Conservation (phyloP, 2,888 invertebrate genomes). For the Bombyx huttoni region DNA sequence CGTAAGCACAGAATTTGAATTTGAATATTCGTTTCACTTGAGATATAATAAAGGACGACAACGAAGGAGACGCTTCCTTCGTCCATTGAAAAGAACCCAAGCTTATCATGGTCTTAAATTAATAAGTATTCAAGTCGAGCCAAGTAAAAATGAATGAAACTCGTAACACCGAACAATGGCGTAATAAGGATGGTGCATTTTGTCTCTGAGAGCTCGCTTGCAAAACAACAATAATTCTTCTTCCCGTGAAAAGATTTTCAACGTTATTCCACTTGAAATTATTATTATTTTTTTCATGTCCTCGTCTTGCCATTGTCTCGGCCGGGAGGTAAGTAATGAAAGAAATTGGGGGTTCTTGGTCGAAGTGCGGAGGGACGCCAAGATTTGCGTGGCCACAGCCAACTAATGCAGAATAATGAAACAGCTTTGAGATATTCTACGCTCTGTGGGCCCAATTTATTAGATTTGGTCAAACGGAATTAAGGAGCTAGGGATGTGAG, state of each 20-base stretch:
- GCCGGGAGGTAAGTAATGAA: slow-evolving; percentile 70
- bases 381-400: slow-evolving; percentile 66
- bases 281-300: slow-evolving; percentile 67
- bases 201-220: slow-evolving; percentile 69
- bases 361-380: slow-evolving; percentile 46
- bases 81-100: slow-evolving; percentile 67
- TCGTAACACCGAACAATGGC: slow-evolving; percentile 69
- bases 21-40: slow-evolving; percentile 16
- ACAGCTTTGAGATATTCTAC: slow-evolving; percentile 57
- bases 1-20: slow-evolving; percentile 7
- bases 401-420: slow-evolving; percentile 68
- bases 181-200: slow-evolving; percentile 72
- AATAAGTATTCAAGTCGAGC: slow-evolving; percentile 72
- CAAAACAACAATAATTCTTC: slow-evolving; percentile 73
- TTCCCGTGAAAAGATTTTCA: slow-evolving; percentile 71
- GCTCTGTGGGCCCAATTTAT: slow-evolving; percentile 57
- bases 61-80: slow-evolving; percentile 62
- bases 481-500: slow-evolving; percentile 11
- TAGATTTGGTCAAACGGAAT: slow-evolving; percentile 57
- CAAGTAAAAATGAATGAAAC: slow-evolving; percentile 73
- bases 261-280: slow-evolving; percentile 73
- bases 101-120: slow-evolving; percentile 72
- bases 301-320: slow-evolving; percentile 71
- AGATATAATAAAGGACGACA: slow-evolving; percentile 62
- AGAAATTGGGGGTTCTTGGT: slow-evolving; percentile 66